Percentiles rank a stretch among this genome's conserved stretches.
Evolutionary conservation across 2,888 invertebrate genomes (phyloP).

Genomic region (Vesta saturnalis): DNA sequence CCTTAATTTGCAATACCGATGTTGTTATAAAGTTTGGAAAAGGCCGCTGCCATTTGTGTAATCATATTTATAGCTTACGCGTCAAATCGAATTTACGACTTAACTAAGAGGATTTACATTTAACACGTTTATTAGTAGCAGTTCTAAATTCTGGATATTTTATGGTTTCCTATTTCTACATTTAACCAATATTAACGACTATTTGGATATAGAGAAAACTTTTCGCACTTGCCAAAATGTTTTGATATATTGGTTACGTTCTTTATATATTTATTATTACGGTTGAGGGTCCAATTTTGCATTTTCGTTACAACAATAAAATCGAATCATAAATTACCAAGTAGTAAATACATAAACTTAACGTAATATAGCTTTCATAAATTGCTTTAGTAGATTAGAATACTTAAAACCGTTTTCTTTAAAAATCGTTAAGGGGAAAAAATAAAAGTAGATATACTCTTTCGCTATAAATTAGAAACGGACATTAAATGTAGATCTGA

Average conservation of each 20-base stretch:
- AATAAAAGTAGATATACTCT: no score
- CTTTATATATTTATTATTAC: no score
- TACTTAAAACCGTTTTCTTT: no score
- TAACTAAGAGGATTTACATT: conserved; percentile 48
- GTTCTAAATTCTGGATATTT: conserved; percentile 37
- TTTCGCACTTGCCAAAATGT: not conserved
- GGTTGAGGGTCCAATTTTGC: no score
- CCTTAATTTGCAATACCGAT: conserved; percentile 39
- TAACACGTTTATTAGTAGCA: conserved; percentile 44
- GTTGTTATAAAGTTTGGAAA: conserved; percentile 44
- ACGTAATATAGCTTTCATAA: no score
- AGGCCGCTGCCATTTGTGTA: conserved; percentile 40
- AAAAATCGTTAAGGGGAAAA: no score
- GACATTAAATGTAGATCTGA: no score
- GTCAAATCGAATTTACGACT: conserved; percentile 50
- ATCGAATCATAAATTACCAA: no score
- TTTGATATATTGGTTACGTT: not conserved
- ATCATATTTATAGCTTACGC: conserved; percentile 51
- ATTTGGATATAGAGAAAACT: not conserved
- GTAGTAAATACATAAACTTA: no score
- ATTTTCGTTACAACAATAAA: no score
- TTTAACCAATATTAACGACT: conserved; percentile 10
- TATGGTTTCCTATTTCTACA: conserved; percentile 26
- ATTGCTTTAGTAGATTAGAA: no score
- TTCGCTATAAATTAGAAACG: no score